Percentiles rank a stretch among this genome's conserved stretches.
These are phyloP conservation scores for Drosophila sordidapex DNA, from an alignment of 2,888 invertebrate genomes.

Conservation along the genomic window DNA sequence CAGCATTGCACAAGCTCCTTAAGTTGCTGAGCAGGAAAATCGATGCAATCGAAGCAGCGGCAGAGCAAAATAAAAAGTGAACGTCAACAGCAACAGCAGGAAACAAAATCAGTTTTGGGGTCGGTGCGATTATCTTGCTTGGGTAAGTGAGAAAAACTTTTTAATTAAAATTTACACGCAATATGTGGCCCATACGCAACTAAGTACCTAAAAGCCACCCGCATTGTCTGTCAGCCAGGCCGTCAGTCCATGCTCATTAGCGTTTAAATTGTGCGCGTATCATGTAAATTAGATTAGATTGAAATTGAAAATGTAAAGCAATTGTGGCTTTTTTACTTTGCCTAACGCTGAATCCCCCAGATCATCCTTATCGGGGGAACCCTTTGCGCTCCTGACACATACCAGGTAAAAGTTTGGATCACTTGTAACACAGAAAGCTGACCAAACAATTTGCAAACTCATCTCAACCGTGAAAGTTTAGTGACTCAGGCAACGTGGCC, in stretches of 20 bases:
- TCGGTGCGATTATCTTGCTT: slow-evolving; percentile 66
- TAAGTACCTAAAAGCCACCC: slow-evolving; percentile 25
- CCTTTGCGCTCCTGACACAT: background rate
- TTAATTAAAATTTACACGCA: slow-evolving; percentile 80
- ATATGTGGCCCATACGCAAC: slow-evolving; percentile 80
- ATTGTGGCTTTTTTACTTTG: slow-evolving; percentile 57
- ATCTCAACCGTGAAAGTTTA: slow-evolving; percentile 34
- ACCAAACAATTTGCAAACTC: slow-evolving; percentile 57
- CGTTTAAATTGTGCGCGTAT: slow-evolving; percentile 80
- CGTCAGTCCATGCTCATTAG: slow-evolving; percentile 66
- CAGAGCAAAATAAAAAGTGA: slow-evolving; percentile 10
- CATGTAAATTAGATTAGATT: slow-evolving; percentile 79
- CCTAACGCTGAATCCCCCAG: background rate
- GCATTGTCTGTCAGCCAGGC: slow-evolving; percentile 3
- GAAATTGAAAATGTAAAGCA: slow-evolving; percentile 74
- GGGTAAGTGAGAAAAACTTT: slow-evolving; percentile 74
- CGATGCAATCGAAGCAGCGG: slow-evolving; percentile 73
- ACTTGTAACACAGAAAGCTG: slow-evolving; percentile 32
- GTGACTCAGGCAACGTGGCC: slow-evolving; percentile 17
- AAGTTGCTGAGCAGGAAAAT: slow-evolving; percentile 60
- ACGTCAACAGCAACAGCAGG: slow-evolving; percentile 7
- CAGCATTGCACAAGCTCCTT: slow-evolving; percentile 36
- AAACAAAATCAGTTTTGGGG: slow-evolving; percentile 52
- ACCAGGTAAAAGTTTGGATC: slow-evolving; percentile 20
- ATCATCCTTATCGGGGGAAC: background rate